A percentile compares a stretch with the other conserved stretches of the same genome.
Conservation (phyloP, 2,797 vertebrate genomes). For the Chelidonichthys spinosus region DNA sequence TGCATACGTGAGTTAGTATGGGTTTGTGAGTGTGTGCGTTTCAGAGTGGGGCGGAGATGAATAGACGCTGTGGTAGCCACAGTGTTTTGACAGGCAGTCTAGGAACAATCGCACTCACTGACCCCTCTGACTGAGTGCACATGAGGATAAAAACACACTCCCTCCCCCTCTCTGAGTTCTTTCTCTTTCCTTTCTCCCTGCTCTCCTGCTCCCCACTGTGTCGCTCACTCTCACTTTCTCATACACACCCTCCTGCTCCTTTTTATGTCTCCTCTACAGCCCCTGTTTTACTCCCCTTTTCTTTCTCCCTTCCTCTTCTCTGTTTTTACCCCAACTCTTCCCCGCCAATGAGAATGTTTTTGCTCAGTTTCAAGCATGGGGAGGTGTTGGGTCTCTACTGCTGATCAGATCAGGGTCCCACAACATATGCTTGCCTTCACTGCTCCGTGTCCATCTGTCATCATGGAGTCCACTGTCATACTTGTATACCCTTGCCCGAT, state of each 20-base stretch:
- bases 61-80: slow-evolving; percentile 65
- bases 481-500: slow-evolving; percentile 46
- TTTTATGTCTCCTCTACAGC: slow-evolving; percentile 27
- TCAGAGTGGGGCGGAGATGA: slow-evolving; percentile 62
- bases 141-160: slow-evolving; percentile 75
- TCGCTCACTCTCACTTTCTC: slow-evolving; percentile 60
- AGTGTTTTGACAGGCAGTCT: slow-evolving; percentile 83
- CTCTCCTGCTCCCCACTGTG: slow-evolving; percentile 61
- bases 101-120: slow-evolving; percentile 83
- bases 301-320: slow-evolving; percentile 3
- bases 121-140: slow-evolving; percentile 80
- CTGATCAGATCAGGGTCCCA: slow-evolving; percentile 64
- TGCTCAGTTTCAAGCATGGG: slow-evolving; percentile 33
- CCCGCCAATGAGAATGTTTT: slow-evolving; percentile 18
- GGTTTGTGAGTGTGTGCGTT: slow-evolving; percentile 48
- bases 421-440: slow-evolving; percentile 80
- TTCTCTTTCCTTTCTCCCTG: slow-evolving; percentile 55
- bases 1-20: slow-evolving; percentile 39
- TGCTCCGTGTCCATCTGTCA: slow-evolving; percentile 72
- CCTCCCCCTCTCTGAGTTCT: slow-evolving; percentile 55
- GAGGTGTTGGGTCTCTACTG: slow-evolving; percentile 48
- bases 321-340: slow-evolving; percentile 1
- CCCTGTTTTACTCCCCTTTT: slow-evolving; percentile 11
- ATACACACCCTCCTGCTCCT: slow-evolving; percentile 42
- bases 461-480: slow-evolving; percentile 55